Conservation (phyloP, 2,113 vertebrate genomes). For the Neolamprologus brichardi region DNA sequence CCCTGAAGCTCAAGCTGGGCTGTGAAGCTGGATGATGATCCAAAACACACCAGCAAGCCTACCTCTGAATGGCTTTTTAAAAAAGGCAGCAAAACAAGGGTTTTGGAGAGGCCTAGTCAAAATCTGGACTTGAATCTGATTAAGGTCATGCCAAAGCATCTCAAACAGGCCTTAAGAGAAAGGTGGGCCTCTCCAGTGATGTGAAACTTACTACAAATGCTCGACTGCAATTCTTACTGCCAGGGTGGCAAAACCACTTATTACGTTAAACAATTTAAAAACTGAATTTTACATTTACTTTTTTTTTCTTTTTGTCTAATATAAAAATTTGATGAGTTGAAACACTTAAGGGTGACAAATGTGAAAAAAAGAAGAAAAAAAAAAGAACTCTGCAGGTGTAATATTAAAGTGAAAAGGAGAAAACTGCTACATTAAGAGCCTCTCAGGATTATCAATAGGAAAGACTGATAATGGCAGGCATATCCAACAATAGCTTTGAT, state of each 20-base stretch:
- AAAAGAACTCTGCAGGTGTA: background rate
- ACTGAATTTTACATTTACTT: background rate
- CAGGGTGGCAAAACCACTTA: background rate
- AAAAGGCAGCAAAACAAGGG: background rate
- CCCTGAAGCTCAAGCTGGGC: background rate
- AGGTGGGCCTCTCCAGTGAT: background rate
- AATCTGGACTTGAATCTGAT: background rate
- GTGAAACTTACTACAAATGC: background rate
- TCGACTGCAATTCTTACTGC: background rate
- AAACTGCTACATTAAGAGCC: background rate
- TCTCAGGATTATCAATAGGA: background rate
- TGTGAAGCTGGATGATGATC: background rate
- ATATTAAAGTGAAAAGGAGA: background rate
- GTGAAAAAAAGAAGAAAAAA: rapidly evolving
- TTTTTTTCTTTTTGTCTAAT: background rate
- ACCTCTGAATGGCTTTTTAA: background rate
- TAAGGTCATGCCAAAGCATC: background rate
- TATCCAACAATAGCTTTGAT: background rate
- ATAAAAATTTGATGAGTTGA: background rate
- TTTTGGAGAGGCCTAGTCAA: background rate
- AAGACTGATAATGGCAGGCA: background rate
- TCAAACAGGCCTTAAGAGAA: background rate
- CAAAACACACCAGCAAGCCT: background rate
- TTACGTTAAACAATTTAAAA: background rate
- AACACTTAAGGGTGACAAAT: background rate